Evolutionary conservation across 2,888 invertebrate species (phyloP).

Genomic region (Trichogramma evanescens): DNA sequence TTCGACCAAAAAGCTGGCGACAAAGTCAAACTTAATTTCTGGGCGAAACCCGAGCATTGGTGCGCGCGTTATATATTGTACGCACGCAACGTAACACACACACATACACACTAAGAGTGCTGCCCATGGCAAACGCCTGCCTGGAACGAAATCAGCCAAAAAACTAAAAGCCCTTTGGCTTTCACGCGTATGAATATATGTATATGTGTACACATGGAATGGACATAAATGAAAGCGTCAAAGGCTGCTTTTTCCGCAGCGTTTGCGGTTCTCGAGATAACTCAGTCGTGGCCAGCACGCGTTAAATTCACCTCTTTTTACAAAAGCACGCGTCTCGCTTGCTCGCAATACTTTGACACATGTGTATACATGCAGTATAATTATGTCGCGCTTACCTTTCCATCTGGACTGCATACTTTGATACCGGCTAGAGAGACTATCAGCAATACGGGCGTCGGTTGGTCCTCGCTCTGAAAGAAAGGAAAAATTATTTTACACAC

Average conservation of each 20-base stretch:
- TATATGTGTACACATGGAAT: no score
- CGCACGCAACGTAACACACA: no score
- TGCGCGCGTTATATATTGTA: no score
- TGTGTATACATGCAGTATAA: background rate
- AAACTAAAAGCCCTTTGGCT: conserved; percentile 12
- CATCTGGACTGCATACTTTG: conserved; percentile 77
- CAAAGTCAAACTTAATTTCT: conserved; percentile 9
- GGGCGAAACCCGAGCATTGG: conserved; percentile 1
- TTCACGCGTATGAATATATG: no score
- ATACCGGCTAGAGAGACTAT: conserved; percentile 72
- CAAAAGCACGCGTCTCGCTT: background rate
- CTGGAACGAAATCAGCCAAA: conserved; percentile 10
- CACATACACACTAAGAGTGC: no score
- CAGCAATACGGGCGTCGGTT: conserved; percentile 64
- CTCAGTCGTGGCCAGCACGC: conserved; percentile 1
- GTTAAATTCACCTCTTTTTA: background rate
- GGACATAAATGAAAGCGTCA: background rate
- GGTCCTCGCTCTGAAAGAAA: conserved; percentile 56
- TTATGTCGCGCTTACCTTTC: conserved; percentile 57
- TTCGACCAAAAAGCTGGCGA: background rate
- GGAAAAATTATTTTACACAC: conserved; percentile 5
- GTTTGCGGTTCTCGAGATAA: background rate
- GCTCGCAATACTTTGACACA: background rate
- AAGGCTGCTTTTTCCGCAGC: background rate
- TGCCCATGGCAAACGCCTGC: background rate